Conservation (phyloP, 2,113 vertebrate species). For the Romanogobio albipinnatus region DNA sequence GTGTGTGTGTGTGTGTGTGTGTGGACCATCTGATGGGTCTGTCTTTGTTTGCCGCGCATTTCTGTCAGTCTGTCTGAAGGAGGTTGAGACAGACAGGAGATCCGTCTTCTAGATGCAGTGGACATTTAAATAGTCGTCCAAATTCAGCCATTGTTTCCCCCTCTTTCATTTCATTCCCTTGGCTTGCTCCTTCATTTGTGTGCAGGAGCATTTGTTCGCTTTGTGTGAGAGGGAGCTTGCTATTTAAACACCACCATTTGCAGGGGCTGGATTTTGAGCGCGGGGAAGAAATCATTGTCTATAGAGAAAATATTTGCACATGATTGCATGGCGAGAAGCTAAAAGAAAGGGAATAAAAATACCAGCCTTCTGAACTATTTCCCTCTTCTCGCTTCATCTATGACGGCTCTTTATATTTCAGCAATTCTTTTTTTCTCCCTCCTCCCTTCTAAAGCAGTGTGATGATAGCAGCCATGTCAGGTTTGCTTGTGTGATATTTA, state of each 20-base stretch:
- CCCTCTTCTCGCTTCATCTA: conserved; percentile 33
- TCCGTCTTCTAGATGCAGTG: conserved; percentile 49
- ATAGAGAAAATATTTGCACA: conserved; percentile 26
- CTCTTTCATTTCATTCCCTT: background rate
- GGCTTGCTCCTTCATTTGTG: background rate
- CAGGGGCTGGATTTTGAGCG: background rate
- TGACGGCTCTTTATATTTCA: conserved; percentile 51
- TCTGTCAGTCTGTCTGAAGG: conserved; percentile 72
- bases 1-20: conserved; percentile 46
- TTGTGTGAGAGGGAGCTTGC: conserved; percentile 52
- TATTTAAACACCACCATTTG: conserved; percentile 58
- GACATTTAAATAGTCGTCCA: conserved; percentile 34
- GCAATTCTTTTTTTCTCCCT: conserved; percentile 18
- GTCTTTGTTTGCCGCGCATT: conserved; percentile 85
- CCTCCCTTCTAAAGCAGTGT: conserved; percentile 55
- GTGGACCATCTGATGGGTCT: conserved; percentile 48
- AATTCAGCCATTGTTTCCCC: conserved; percentile 8
- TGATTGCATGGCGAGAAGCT: background rate
- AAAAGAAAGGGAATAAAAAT: background rate
- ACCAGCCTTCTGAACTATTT: conserved; percentile 17
- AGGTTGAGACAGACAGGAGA: conserved; percentile 53
- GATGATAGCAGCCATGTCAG: conserved; percentile 69
- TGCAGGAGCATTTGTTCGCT: conserved; percentile 42
- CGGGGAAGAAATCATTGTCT: background rate
- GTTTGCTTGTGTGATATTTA: conserved; percentile 53